Conservation (phyloP, 1,140 invertebrate genomes). For the Rhagoletis pomonella region DNA sequence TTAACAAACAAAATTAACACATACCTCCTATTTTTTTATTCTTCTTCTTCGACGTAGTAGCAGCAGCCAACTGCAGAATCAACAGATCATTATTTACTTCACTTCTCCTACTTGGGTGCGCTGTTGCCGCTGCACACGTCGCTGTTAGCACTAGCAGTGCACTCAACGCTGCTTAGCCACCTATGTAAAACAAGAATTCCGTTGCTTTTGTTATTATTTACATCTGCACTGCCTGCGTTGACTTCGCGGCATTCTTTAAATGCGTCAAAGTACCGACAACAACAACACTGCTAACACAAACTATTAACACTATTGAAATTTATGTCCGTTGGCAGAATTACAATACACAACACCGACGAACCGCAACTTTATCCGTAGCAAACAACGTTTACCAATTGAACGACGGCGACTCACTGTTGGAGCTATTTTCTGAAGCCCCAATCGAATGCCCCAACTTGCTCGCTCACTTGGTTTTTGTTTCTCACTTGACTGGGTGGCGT, state of each 20-base stretch:
- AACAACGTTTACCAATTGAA: neutral
- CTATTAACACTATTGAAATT: neutral
- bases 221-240: neutral
- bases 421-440: neutral
- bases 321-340: neutral
- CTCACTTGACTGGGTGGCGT: neutral
- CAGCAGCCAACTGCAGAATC: neutral
- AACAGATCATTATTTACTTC: neutral
- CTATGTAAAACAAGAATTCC: neutral
- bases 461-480: neutral
- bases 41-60: neutral
- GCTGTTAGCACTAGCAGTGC: slow-evolving; percentile 4
- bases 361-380: neutral
- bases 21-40: neutral
- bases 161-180: neutral
- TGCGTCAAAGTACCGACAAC: slow-evolving; percentile 8
- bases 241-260: neutral
- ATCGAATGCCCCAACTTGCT: neutral
- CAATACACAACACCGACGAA: neutral
- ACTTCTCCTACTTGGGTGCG: neutral
- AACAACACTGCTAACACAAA: neutral
- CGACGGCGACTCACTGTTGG: neutral
- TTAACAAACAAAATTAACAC: slow-evolving; percentile 2
- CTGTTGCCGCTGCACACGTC: neutral
- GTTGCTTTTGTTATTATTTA: neutral